Base-by-base conservation (phyloP, 2,888 invertebrate genomes). In the Sthenelais limicola region DNA sequence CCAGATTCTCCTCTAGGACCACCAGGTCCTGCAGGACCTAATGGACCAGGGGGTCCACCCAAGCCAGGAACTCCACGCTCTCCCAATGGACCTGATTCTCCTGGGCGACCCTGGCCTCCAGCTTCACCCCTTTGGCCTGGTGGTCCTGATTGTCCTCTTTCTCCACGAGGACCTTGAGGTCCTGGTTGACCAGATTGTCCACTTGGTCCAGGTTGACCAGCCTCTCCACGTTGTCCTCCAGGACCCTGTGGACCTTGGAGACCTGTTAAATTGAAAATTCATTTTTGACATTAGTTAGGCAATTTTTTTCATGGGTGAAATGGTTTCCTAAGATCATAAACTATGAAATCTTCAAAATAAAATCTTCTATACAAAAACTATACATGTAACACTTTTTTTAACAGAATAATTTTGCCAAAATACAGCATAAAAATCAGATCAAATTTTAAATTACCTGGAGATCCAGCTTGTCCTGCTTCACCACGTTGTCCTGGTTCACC, bases 21-120 rank as follows among this genome's bases (percentile, higher is more conserved):
- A 18, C 80, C 24, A 1, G 78, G 68, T 32, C 85, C 85, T 15
- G 80, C 72, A 5, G 79, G 4, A 54, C 84, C 85, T 81, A 80
- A 72, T 62, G 76, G 51, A 49, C 9, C 68, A 30, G 12, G 49
- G 18, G 67, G n/a, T 71, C 35, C 26, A 69, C n/a, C n/a, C n/a
- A n/a, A n/a, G n/a, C n/a, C n/a, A n/a, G n/a, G n/a, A n/a, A 24
- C 47, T 47, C 72, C 5, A 32, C 38, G 18, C 32, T 21, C 24
- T 15, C n/a, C 30, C 12, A 54, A 35, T 12, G 68, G 68, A 3
- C 18, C 0, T 67, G 66, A 38, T 72, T 67, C 72, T 43, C n/a
- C n/a, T n/a, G n/a, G n/a, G n/a, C n/a, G n/a, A n/a, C n/a, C n/a
- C n/a, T n/a, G n/a, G n/a, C n/a, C 51, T 26, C 69, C 69, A 52